A percentile compares a stretch with the other conserved stretches of the same genome.
These are phyloP conservation scores for Acromyrmex charruanus DNA, from an alignment of 1,140 invertebrate species.

Conservation along the genomic window DNA sequence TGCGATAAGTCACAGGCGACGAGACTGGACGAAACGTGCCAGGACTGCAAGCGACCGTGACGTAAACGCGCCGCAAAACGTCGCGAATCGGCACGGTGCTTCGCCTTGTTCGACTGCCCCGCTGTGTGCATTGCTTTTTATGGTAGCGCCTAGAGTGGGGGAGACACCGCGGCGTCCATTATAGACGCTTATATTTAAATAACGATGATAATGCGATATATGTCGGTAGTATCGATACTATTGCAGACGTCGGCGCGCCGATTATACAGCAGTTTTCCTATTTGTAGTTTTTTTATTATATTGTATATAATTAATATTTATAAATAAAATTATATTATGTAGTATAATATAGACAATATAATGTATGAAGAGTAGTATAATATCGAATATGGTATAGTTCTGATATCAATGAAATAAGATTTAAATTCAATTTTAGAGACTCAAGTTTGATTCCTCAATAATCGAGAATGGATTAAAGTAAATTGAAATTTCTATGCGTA, in stretches of 20 bases:
- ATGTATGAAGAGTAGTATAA: no score
- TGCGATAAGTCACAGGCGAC: not conserved
- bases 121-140: constrained; percentile 45
- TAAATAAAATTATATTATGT: no score
- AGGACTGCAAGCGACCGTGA: constrained; percentile 37
- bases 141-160: constrained; percentile 53
- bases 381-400: no score
- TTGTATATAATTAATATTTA: not conserved
- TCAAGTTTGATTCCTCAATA: no score
- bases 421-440: no score
- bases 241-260: not conserved
- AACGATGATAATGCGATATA: not conserved
- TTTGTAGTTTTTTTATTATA: not conserved
- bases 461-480: no score
- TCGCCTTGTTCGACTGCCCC: constrained; percentile 55
- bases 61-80: constrained; percentile 6
- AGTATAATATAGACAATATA: no score
- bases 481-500: no score
- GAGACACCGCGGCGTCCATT: constrained; percentile 42
- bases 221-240: not conserved
- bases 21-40: not conserved
- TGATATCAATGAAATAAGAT: no score
- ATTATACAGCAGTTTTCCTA: not conserved
- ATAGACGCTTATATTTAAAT: not conserved
- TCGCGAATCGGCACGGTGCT: no score